These are phyloP conservation scores for Dryobotodes eremita DNA, from an alignment of 2,888 invertebrate species.

Conservation along the genomic window DNA sequence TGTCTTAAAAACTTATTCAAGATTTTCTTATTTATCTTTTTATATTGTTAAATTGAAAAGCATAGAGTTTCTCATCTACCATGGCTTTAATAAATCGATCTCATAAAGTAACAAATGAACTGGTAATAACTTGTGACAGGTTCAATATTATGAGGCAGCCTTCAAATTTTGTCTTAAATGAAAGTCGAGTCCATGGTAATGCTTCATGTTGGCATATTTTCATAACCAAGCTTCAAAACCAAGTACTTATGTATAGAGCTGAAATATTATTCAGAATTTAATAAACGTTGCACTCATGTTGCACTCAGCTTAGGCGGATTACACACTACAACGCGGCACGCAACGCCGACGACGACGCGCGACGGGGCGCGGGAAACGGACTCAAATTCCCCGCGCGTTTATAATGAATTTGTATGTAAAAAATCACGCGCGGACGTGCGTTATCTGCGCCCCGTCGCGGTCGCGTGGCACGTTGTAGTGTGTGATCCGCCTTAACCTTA, in stretches of 20 bases:
- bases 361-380: no score
- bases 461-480: no score
- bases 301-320: background rate
- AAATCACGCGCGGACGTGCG: no score
- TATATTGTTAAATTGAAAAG: constrained; percentile 27
- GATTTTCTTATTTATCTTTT: constrained; percentile 16
- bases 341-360: no score
- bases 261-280: constrained; percentile 50
- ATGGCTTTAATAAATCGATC: constrained; percentile 47
- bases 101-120: constrained; percentile 42
- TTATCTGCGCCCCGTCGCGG: no score
- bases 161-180: constrained; percentile 47
- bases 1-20: background rate
- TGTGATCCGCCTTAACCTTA: no score
- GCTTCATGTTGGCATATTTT: constrained; percentile 41
- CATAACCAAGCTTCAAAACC: constrained; percentile 33
- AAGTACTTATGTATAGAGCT: constrained; percentile 1
- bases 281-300: constrained; percentile 37
- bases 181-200: constrained; percentile 55
- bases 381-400: no score
- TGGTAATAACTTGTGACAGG: constrained; percentile 45
- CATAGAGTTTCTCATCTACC: constrained; percentile 21
- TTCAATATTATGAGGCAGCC: constrained; percentile 41
- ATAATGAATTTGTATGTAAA: no score
- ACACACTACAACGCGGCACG: no score